Evolutionary conservation across 2,797 vertebrate genomes (phyloP).

Genomic region (Octomys mimax): DNA sequence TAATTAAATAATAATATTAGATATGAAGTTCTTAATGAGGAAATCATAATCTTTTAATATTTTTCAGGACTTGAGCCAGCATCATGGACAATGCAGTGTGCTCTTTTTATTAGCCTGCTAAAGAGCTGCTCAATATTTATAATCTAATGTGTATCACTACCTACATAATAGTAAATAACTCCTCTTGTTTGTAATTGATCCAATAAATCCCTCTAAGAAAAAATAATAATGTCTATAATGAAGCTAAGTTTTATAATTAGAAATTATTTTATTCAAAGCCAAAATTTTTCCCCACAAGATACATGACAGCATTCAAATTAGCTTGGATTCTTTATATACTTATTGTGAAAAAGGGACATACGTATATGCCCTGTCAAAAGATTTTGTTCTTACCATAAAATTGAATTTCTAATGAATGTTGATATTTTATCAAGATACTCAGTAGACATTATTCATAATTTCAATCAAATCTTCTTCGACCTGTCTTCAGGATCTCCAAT

Average conservation of each 20-base stretch:
- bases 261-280: slow-evolving; percentile 77
- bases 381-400: neutral
- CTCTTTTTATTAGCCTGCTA: slow-evolving; percentile 62
- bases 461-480: neutral
- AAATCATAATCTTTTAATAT: slow-evolving; percentile 63
- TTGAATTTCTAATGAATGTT: neutral
- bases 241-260: slow-evolving; percentile 78
- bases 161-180: slow-evolving; percentile 64
- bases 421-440: neutral
- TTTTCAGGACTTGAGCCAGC: slow-evolving; percentile 42
- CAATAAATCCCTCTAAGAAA: slow-evolving; percentile 74
- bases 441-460: neutral
- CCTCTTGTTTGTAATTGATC: slow-evolving; percentile 75
- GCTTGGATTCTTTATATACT: slow-evolving; percentile 30
- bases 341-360: neutral
- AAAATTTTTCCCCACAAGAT: slow-evolving; percentile 19
- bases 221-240: slow-evolving; percentile 76
- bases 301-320: neutral
- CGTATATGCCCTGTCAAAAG: neutral
- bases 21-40: slow-evolving; percentile 15
- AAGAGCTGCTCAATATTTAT: slow-evolving; percentile 84
- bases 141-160: slow-evolving; percentile 79
- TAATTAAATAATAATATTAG: neutral
- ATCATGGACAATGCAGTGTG: slow-evolving; percentile 57
- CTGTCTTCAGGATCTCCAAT: neutral